Base-by-base conservation (phyloP, 1,140 invertebrate species). In the Sarcophaga bullata region DNA sequence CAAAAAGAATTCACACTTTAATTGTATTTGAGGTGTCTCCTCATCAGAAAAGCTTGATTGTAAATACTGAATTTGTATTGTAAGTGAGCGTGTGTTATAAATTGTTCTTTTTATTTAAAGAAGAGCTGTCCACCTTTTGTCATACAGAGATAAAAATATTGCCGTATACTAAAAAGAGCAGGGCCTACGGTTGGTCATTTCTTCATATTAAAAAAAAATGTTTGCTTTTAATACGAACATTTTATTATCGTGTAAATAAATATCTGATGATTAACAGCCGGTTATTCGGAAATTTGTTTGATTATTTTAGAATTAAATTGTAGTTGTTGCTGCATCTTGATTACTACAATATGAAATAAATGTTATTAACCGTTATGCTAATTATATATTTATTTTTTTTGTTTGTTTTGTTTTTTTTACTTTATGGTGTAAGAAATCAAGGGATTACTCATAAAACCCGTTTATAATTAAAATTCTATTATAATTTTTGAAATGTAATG, bases 251-350 rank as follows among this genome's bases (percentile, higher is more conserved):
- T 0, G 13, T 58, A 58, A 58, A 58, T n/a, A 58, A 58, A 13
- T 58, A 58, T 58, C 54, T 58, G 54, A 58, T 58, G 25, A 37
- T 37, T 13, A 58, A n/a, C n/a, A 58, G n/a, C 13, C n/a, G 15
- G 54, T n/a, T n/a, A 37, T 13, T n/a, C 15, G n/a, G n/a, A 58
- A 13, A 58, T 58, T 58, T 58, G 15, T 58, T 37, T n/a, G 15
- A 58, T 58, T 58, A 58, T 68, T 19, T 68, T 68, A 68, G 62
- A 68, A 68, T 68, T 68, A 68, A 19, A 68, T 68, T 68, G 62
- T 68, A 68, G 19, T 68, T 68, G 62, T 68, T 68, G n/a, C 10
- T 19, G 62, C 17, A 25, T 4, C 62, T 68, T 68, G 19, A 68
- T 68, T 68, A 68, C 17, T 9, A 68, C n/a, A 19, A 68, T 19